phyloP scores from a whole-genome alignment of 2,113 vertebrate species.

The Myrmecophaga tridactyla region DNA sequence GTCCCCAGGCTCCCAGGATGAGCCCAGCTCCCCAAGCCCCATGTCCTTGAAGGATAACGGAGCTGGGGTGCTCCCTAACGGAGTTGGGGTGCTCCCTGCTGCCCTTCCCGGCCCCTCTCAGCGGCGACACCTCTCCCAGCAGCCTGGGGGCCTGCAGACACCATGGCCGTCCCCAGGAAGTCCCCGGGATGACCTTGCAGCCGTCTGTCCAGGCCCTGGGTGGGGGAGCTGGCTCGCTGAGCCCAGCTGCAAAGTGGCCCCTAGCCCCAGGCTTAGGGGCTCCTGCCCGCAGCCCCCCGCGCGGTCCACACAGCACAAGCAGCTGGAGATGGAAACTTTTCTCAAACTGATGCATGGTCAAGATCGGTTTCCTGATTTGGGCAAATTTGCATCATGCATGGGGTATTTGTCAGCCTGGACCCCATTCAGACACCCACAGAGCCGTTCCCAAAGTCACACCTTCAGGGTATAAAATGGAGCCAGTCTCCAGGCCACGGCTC shows the following conservation, averaged over 20 bases:
- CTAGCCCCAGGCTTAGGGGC: constrained; percentile 52
- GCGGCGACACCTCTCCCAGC: not conserved
- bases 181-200: constrained; percentile 59
- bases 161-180: constrained; percentile 67
- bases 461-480: not conserved
- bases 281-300: not conserved
- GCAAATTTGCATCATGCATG: not conserved
- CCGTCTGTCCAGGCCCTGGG: constrained; percentile 71
- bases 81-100: not conserved
- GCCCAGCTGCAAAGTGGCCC: not conserved
- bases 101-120: not conserved
- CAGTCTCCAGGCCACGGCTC: not conserved
- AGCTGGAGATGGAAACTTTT: constrained; percentile 68
- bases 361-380: not conserved
- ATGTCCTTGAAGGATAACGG: not conserved
- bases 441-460: not conserved
- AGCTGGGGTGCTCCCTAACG: not conserved
- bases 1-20: not conserved
- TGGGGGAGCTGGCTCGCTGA: constrained; percentile 27
- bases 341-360: not conserved
- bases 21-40: not conserved
- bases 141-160: not conserved
- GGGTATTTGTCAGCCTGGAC: not conserved
- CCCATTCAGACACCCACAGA: fast-evolving
- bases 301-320: constrained; percentile 72